Base-by-base conservation (phyloP, 2,888 invertebrate genomes). In the Cordilura impudica region DNA sequence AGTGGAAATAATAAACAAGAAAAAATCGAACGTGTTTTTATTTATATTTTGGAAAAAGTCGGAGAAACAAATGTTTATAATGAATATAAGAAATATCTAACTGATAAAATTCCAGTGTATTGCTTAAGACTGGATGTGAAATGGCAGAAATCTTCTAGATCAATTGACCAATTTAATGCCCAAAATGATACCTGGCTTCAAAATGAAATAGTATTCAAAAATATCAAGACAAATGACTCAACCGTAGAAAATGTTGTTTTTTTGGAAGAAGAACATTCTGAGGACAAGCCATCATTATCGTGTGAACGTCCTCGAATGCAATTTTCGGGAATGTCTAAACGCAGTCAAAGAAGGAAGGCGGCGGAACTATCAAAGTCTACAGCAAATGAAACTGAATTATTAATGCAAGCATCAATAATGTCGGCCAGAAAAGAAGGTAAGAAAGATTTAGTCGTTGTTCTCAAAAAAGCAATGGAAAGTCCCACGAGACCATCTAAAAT, bases 301-400 rank as follows among this genome's bases (percentile, higher is more conserved):
- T 12, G 10, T 65, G 51, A 49, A 31, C 65, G 49, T 29, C 10
- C 49, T 29, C 49, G 49, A 49, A 2, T 65, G 29, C 4, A 26
- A 29, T 65, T 21, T 49, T 45, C 65, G n/a, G 43, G 43, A 10
- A 67, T 39, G 43, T 56, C 45, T 14, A 43, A 56, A 12, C 43
- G 67, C 10, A 45, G 45, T 45, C 54, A 67, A 23, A 67, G 54
- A 54, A 54, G 54, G 43, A 8, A 53, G n/a, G n/a, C n/a, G n/a
- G n/a, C n/a, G n/a, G n/a, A n/a, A n/a, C n/a, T n/a, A n/a, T n/a
- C 67, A 7, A 43, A 23, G 2, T 35, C 10, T 26, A 26, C 35
- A 26, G 14, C 4, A 23, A 54, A 54, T 18, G 21, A 67, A 45
- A 54, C 53, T 5, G 8, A 23, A 12, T 10, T 54, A 43, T 10